Percentiles rank a stretch among this genome's conserved stretches.
phyloP scores from a whole-genome alignment of 92 coral and sea anemone species.

The Parazoanthus atlanticus region DNA sequence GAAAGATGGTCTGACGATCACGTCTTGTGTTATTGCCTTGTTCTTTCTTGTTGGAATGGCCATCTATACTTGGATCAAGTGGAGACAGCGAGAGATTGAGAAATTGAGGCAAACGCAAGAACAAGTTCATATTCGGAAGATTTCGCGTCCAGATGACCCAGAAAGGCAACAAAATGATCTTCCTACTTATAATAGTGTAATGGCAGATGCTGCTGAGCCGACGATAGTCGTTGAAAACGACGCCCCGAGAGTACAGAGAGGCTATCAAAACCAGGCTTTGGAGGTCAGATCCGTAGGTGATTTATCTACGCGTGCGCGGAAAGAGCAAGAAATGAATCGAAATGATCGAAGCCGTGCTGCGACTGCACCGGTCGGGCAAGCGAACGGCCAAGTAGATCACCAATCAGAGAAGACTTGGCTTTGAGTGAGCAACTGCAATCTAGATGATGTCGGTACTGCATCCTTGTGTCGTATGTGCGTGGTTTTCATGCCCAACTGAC shows the following conservation, averaged over 20 bases:
- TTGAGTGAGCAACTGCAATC: background rate
- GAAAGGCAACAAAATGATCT: background rate
- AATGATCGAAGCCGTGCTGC: conserved; percentile 5
- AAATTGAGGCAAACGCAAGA: background rate
- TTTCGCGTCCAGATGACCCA: conserved; percentile 16
- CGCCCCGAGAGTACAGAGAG: background rate
- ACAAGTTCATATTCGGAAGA: conserved; percentile 36
- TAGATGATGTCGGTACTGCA: background rate
- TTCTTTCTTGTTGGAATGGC: conserved; percentile 47
- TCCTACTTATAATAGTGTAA: background rate
- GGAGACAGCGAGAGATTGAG: conserved; percentile 40
- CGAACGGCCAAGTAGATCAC: background rate
- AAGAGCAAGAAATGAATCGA: background rate
- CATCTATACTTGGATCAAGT: conserved; percentile 62
- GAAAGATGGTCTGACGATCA: conserved; percentile 45
- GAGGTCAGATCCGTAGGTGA: conserved; percentile 23
- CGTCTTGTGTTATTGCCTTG: conserved; percentile 46
- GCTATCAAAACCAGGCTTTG: conserved; percentile 44
- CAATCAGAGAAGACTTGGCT: conserved; percentile 38
- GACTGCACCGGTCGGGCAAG: conserved; percentile 10
- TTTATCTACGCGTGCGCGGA: conserved; percentile 1
- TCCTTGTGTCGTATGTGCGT: too few relatives aligned
- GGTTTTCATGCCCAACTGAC: background rate
- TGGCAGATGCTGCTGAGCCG: conserved; percentile 21
- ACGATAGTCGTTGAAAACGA: conserved; percentile 19